Percentiles rank a stretch among this genome's conserved stretches.
Conservation (phyloP, 64 coral and sea anemone species). For the Acropora yongei region DNA sequence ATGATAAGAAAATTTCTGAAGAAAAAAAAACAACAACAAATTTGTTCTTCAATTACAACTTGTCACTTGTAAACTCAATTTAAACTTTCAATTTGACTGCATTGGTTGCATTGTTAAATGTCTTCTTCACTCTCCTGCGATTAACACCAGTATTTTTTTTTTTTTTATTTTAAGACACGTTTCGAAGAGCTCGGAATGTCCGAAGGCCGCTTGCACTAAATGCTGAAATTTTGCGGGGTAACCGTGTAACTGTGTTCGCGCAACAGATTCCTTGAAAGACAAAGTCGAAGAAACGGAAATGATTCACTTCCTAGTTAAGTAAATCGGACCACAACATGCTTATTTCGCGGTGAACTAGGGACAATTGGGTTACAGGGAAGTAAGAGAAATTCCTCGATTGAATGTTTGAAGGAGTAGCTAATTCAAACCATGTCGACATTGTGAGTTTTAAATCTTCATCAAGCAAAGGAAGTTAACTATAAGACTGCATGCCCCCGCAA, state of each 20-base stretch:
- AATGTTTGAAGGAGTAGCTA: not conserved
- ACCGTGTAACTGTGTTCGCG: not conserved
- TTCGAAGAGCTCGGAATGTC: not conserved
- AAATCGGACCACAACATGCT: not conserved
- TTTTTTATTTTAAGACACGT: not conserved
- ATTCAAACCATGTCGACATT: slow-evolving; percentile 20
- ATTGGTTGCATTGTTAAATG: not conserved
- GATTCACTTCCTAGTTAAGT: slow-evolving; percentile 11
- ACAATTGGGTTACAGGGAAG: not conserved
- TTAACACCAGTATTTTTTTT: too few species aligned
- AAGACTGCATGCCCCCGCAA: not conserved
- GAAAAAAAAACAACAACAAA: not conserved
- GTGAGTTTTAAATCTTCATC: slow-evolving; percentile 25
- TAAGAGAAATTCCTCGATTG: not conserved
- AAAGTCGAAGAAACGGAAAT: slow-evolving; percentile 28
- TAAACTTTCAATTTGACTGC: not conserved
- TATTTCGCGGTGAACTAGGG: not conserved
- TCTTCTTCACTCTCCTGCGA: not conserved
- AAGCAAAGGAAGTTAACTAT: not conserved
- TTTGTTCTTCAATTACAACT: not conserved
- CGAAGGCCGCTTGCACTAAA: not conserved
- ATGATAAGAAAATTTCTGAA: not conserved
- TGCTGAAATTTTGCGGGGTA: slow-evolving; percentile 25
- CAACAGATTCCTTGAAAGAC: not conserved
- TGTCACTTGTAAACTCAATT: too few species aligned